A percentile compares a stretch with the other conserved stretches of the same genome.
phyloP scores from a whole-genome alignment of 2,113 vertebrate genomes.

The Oryzias javanicus region DNA sequence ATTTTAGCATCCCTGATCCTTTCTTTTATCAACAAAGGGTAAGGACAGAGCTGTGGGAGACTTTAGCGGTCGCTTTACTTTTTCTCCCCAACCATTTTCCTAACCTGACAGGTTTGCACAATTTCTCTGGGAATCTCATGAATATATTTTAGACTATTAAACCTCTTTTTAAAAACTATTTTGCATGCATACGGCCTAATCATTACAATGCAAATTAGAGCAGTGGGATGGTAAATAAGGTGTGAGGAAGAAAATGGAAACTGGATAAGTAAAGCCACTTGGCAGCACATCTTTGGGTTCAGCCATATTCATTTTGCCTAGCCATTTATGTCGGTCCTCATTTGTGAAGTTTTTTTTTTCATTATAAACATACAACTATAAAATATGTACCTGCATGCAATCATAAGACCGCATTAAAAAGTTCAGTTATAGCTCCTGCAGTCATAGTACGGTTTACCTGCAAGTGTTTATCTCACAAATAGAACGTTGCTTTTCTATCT shows the following conservation, averaged over 20 bases:
- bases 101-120: slow-evolving; percentile 49
- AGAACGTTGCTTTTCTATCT: background rate
- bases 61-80: slow-evolving; percentile 31
- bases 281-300: slow-evolving; percentile 44
- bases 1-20: background rate
- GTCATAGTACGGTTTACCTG: background rate
- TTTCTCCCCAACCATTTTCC: slow-evolving; percentile 26
- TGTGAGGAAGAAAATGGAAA: slow-evolving; percentile 64
- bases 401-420: background rate
- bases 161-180: slow-evolving; percentile 69
- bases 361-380: background rate
- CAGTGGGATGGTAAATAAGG: slow-evolving; percentile 69
- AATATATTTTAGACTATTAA: slow-evolving; percentile 76
- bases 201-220: slow-evolving; percentile 77
- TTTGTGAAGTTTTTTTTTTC: slow-evolving; percentile 34
- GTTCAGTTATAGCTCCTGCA: too few species aligned
- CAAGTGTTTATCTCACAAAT: slow-evolving; percentile 9
- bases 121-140: slow-evolving; percentile 70
- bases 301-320: slow-evolving; percentile 38
- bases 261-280: slow-evolving; percentile 53
- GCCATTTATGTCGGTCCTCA: slow-evolving; percentile 34
- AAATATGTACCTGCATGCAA: background rate
- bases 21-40: background rate
- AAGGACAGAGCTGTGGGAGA: slow-evolving; percentile 1
- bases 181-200: slow-evolving; percentile 65